Conservation (phyloP, 23 tunicate species). For the Styela clava region DNA sequence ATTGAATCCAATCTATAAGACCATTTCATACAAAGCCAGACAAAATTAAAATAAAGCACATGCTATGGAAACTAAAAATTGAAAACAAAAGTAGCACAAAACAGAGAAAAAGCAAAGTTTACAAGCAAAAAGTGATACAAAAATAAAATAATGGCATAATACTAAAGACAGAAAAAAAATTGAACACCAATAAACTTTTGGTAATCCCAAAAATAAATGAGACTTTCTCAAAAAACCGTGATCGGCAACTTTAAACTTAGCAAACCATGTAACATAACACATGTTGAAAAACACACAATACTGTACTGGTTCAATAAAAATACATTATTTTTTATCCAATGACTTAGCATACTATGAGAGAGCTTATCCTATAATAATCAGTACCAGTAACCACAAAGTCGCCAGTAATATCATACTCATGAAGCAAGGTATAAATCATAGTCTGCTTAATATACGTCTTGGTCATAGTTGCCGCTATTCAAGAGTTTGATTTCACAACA, state of each 20-base stretch:
- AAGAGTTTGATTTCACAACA: too few species aligned
- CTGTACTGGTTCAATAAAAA: not conserved
- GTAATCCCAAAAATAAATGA: not conserved
- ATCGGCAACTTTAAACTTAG: not conserved
- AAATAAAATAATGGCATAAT: not conserved
- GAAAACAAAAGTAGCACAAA: not conserved
- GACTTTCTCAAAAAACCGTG: not conserved
- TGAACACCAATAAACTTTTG: not conserved
- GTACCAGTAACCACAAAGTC: not conserved
- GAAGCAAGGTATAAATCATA: not conserved
- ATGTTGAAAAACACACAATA: not conserved
- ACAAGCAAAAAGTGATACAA: not conserved
- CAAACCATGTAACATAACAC: not conserved
- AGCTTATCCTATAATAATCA: not conserved
- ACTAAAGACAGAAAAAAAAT: too few species aligned
- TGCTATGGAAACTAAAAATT: not conserved
- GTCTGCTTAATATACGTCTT: too few species aligned
- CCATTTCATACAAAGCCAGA: not conserved
- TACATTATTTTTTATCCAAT: too few species aligned
- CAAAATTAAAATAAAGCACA: not conserved
- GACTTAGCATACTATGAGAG: not conserved
- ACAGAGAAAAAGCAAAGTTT: not conserved
- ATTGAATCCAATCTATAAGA: not conserved
- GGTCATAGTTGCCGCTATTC: too few species aligned
- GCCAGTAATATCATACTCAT: not conserved